These are phyloP conservation scores for Urocynchramus pylzowi DNA, from an alignment of 2,113 vertebrate genomes.

Conservation along the genomic window DNA sequence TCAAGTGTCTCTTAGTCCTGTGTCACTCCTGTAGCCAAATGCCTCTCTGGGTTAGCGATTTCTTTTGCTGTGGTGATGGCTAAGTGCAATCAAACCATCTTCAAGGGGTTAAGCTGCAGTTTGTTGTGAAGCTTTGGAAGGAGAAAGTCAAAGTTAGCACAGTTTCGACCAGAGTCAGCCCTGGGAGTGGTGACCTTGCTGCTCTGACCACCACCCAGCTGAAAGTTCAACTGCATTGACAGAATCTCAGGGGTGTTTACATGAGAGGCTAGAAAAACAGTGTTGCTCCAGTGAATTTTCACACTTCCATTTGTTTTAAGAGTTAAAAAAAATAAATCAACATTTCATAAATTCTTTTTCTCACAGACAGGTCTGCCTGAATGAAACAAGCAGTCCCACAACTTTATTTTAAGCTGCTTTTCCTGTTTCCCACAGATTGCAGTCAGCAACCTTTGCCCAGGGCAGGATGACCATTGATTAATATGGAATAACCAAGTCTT, in stretches of 20 bases:
- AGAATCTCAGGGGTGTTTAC: not conserved
- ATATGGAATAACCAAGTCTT: not conserved
- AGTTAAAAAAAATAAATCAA: not conserved
- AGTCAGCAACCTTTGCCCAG: constrained; percentile 46
- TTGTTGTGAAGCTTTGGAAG: not conserved
- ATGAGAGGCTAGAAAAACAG: not conserved
- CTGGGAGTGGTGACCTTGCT: constrained; percentile 2
- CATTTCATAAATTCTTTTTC: constrained; percentile 30
- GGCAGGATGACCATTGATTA: constrained; percentile 37
- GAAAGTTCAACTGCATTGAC: not conserved
- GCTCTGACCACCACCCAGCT: not conserved
- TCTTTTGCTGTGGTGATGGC: not conserved
- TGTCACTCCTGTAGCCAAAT: not conserved
- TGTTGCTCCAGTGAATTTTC: not conserved
- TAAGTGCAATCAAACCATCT: not conserved
- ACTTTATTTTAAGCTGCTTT: constrained; percentile 31
- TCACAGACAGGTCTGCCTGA: not conserved
- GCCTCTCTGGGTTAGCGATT: not conserved
- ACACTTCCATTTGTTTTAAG: constrained; percentile 55
- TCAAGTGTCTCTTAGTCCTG: not conserved
- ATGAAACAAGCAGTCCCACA: not conserved
- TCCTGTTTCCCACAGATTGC: constrained; percentile 58
- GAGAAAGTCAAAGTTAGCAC: constrained; percentile 16
- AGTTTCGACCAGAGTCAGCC: not conserved
- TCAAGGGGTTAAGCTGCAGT: not conserved